Percentiles rank a stretch among this genome's conserved stretches.
These are phyloP conservation scores for Panthera tigris DNA, from an alignment of 2,113 vertebrate genomes.

Conservation along the genomic window DNA sequence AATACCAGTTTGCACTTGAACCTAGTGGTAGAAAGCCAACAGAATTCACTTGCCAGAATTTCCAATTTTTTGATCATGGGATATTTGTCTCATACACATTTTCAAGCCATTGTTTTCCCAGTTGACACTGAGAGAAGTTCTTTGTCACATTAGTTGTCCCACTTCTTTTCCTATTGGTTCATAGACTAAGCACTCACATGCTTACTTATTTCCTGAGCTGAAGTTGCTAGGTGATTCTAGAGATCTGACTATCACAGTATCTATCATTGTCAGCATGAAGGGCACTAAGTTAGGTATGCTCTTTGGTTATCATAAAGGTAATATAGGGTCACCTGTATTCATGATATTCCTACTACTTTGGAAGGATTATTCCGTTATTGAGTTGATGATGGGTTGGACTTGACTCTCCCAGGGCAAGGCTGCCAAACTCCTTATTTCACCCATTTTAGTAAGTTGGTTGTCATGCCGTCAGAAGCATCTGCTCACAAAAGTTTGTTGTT, in stretches of 20 bases:
- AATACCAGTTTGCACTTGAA: not conserved
- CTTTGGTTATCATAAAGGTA: not conserved
- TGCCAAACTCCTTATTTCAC: not conserved
- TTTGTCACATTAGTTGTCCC: not conserved
- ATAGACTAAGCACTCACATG: not conserved
- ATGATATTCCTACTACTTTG: not conserved
- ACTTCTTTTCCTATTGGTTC: not conserved
- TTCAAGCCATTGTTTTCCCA: not conserved
- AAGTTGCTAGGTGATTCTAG: not conserved
- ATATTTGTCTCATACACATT: not conserved
- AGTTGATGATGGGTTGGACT: accelerated
- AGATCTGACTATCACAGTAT: not conserved
- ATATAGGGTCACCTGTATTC: not conserved
- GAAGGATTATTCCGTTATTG: not conserved
- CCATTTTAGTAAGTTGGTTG: not conserved
- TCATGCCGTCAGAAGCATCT: not conserved
- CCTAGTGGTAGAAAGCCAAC: not conserved
- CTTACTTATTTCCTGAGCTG: not conserved
- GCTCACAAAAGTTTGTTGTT: not conserved
- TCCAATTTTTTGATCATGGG: not conserved
- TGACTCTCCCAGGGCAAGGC: not conserved
- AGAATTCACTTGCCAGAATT: not conserved
- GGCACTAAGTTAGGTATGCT: not conserved
- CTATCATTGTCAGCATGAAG: not conserved
- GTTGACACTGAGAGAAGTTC: not conserved